Base-by-base conservation (phyloP, 1,140 invertebrate genomes). In the Drosophila seguyi region DNA sequence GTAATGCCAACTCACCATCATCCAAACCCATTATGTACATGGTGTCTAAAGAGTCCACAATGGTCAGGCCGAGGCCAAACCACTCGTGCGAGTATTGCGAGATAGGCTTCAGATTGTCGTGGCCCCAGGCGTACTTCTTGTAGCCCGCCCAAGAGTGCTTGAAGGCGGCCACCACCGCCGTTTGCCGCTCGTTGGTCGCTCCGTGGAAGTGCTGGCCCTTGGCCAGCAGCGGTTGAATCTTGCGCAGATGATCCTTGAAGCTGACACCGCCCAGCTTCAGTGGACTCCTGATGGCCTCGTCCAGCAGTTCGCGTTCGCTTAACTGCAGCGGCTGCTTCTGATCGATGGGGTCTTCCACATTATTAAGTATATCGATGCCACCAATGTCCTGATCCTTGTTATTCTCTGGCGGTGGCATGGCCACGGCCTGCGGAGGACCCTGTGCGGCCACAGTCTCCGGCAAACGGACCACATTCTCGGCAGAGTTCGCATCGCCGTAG, bases 91-190 rank as follows among this genome's bases (percentile, higher is more conserved):
- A 95, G 63, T 94, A 94, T 69, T 95, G 95, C 5, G 97, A 96
- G 41, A 99, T 95, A 0, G 98, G 98, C 87, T 97, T 97, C 5
- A 99, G 93, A 88, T 98, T 97, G 92, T 99, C 98, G 85, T 98
- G 96, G 7, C 98, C 98, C 98, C 98, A 99, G 6, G 98, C 98
- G 93, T 95, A 97, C 71, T 96, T 95, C 91, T 96, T 97, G 91
- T 99, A 99, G 0, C 97, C 97, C 65, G 94, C 94, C 98, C 98
- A 99, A 0, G 98, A 98, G 93, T 98, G 97, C 82, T 95, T 95
- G 80, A 99, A 98, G 20, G 97, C 98, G 25, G 95, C 94, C 1
- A 98, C 95, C 18, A 99, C 95, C 10, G 97, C 97, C 80, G 94
- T 93, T 93, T 99, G 98, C 16, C 96, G 94, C 22, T 95, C 93